Evolutionary conservation across 37 sponge, comb jelly and placozoan genomes (phyloP), one percentile per base, ranked within the genome.

Genomic region (Amphimedon queenslandica): DNA sequence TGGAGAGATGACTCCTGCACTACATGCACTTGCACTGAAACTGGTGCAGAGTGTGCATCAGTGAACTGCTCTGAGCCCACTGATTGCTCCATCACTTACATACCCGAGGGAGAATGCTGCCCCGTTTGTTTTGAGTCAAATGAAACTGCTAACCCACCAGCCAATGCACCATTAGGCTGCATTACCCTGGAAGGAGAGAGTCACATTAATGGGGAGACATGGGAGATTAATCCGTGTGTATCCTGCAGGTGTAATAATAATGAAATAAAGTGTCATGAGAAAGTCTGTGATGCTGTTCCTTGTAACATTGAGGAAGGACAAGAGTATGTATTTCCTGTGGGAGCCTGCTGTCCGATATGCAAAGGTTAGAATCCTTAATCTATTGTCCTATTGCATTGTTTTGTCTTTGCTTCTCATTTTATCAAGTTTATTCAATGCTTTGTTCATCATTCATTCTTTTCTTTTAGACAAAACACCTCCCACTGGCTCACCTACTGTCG

Each of bases 21-120:
- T 3, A 10, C 23, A 11, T 71, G 72, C 21, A 0, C 25, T 4
- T 71, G 72, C 23, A 43, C 23, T 42, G 10, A 27, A 42, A 51
- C 31, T 2, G 42, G 51, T 0, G 18, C 5, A 42, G 27, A 31
- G 57, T 71, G 72, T 25, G 25, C 72, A n/a, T 42, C 39, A n/a
- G 27, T 2, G 30, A 51, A 42, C 72, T 70, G 71, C 27, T 24
- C 40, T 30, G 13, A 47, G 13, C 71, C 27, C 25, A 24, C 16
- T 21, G 42, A 70, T 24, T 70, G 71, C 28, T 21, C 41, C 4
- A 40, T 36, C 67, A 37, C 37, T 20, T 47, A 55, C 3, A 13
- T 47, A 18, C 71, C 71, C 24, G 53, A 42, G 24, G 75, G 75
- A 31, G n/a, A 74, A 10, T 74, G 75, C 31, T 74, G 75, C 43